Evolutionary conservation across 2,888 invertebrate genomes (phyloP), one percentile per base, ranked within the genome.

Genomic region (Meteorus colon): DNA sequence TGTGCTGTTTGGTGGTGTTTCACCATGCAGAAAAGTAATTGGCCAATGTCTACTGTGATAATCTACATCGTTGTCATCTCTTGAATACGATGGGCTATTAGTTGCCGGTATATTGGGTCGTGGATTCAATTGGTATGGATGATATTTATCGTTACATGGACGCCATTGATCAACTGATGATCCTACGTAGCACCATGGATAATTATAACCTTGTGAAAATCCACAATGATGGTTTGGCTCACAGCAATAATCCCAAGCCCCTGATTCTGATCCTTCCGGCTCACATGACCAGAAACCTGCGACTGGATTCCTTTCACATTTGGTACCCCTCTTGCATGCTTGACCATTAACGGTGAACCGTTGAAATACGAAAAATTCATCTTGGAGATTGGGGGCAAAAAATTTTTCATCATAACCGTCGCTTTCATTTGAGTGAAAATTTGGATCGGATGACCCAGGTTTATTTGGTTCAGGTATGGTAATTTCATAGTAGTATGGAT

Each of bases 101-200:
- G 89, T 90, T 89, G 82, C 74, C 87, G 85, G 72, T 84, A 75
- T 82, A 78, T 73, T 74, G 70, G 85, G 81, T 69, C 84, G 83
- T 14, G 83, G 74, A 77, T 82, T 84, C 4, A 82, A 81, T n/a
- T 83, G 76, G 77, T 94, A 92, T 0, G 96, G 96, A 81, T 93
- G 95, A 87, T 96, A 96, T 63, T 93, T 93, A 82, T 96, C 96
- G 82, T 94, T 96, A 89, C 96, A 96, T 8, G 96, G 96, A 10
- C 96, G 91, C 96, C 96, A 96, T 87, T 96, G 96, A 75, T 95
- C 95, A 12, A 92, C 91, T 2, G 92, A 91, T 3, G 93, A 92
- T 16, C 96, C 96, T 6, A 96, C 96, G 88, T 95, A 95, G 85
- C 96, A 96, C 96, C 96, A 96, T 77, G 95, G 95, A 86, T 96